Base-by-base conservation (phyloP, 2,113 vertebrate species). In the Deroptyus accipitrinus region DNA sequence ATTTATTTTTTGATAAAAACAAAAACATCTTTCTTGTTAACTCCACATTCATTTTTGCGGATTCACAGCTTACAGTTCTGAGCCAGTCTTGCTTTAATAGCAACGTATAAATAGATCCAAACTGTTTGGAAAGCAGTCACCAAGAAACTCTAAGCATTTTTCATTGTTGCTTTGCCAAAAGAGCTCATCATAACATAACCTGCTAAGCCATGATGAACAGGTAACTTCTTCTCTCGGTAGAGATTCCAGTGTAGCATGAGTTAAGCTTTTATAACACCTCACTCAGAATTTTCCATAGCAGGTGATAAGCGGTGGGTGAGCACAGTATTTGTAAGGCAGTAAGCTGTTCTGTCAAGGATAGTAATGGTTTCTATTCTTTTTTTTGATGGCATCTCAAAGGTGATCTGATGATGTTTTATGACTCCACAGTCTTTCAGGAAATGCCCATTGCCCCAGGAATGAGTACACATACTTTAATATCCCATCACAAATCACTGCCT, bases 221-320 rank as follows among this genome's bases (percentile, higher is more conserved):
- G 8, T 54, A 84, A 28, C 39, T 55, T 42, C 41, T 84, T 59
- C 67, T 13, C n/a, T 37, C 63, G 44, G 33, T 2, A 67, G 41
- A 66, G 54, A 67, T 31, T 12, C 46, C 18, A 74, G 46, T 1
- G 12, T 25, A 49, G 28, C 37, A 31, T 10, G 19, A 59, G n/a
- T 59, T 37, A 37, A 23, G 23, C 12, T 82, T 87, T 59, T 20
- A 67, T 18, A 75, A 33, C 31, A 69, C 20, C 25, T 54, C 0
- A 3, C 46, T 77, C 41, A 22, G 49, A 64, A 88, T 13, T 55
- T 48, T 49, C 39, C 28, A 20, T 12, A 74, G 67, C 24, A 70
- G 74, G 22, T 67, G 42, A 75, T 9, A 77, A 7, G 8, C 49
- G 46, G 31, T 0, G 0, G 23, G 70, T 22, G 24, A 94, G 33